Evolutionary conservation across 2,113 vertebrate species (phyloP).

Genomic region (Lampris incognitus): DNA sequence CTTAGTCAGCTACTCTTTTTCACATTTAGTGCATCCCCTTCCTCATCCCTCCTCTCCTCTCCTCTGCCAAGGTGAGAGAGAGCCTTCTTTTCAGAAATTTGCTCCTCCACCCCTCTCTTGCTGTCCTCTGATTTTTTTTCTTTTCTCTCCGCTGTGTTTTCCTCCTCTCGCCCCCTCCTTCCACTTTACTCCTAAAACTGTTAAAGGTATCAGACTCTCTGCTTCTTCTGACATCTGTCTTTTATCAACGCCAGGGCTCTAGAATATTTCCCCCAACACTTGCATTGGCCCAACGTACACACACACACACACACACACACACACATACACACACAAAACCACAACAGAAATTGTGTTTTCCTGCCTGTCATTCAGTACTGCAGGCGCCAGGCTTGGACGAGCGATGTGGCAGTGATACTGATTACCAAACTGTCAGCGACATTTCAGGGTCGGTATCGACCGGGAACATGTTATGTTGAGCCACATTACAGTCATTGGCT

Average conservation of each 20-base stretch:
- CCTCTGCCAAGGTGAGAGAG: background rate
- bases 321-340: background rate
- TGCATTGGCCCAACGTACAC: slow-evolving; percentile 58
- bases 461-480: background rate
- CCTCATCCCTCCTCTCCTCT: background rate
- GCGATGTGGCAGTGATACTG: background rate
- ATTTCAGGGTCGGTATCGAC: background rate
- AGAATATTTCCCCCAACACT: slow-evolving; percentile 68
- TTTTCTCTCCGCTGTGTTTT: background rate
- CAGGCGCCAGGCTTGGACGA: slow-evolving; percentile 1
- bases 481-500: too few species aligned
- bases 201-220: slow-evolving; percentile 44
- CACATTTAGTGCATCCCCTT: background rate
- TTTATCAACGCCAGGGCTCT: slow-evolving; percentile 74
- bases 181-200: slow-evolving; percentile 31
- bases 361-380: background rate
- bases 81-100: background rate
- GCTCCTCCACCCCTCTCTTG: background rate
- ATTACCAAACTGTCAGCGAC: slow-evolving; percentile 2
- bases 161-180: background rate
- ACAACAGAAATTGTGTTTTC: background rate
- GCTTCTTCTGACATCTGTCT: slow-evolving; percentile 72
- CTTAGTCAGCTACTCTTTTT: too few species aligned
- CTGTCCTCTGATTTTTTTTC: slow-evolving; percentile 14
- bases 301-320: background rate